Percentiles rank a stretch among this genome's conserved stretches.
phyloP scores from a whole-genome alignment of 1,140 invertebrate species.

The Heliconius hewitsoni region DNA sequence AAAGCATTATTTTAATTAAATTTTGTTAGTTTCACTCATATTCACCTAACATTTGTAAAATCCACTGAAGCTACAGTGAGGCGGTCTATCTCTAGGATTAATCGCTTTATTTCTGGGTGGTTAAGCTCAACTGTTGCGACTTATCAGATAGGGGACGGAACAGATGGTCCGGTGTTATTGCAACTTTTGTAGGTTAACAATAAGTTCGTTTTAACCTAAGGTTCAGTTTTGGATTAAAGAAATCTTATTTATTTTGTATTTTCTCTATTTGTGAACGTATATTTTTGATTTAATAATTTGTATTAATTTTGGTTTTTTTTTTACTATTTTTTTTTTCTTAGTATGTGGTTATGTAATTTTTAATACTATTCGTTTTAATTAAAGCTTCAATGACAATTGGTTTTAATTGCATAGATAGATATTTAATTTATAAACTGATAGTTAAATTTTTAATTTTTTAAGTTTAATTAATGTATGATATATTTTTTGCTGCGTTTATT shows the following conservation, averaged over 20 bases:
- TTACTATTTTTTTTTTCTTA: too few relatives aligned
- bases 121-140: conserved; percentile 37
- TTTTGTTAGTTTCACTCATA: background rate
- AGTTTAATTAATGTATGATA: too few relatives aligned
- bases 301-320: background rate
- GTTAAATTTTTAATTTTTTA: too few relatives aligned
- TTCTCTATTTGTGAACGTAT: too few relatives aligned
- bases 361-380: too few relatives aligned
- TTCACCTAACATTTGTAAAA: background rate
- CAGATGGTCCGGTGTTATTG: conserved; percentile 66
- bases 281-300: background rate
- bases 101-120: conserved; percentile 35
- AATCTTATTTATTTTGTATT: background rate
- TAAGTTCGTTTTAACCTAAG: conserved; percentile 35
- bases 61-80: background rate
- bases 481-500: too few relatives aligned
- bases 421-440: too few relatives aligned
- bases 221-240: background rate
- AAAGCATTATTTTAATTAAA: background rate
- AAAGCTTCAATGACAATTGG: too few relatives aligned
- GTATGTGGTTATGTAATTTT: too few relatives aligned
- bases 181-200: conserved; percentile 50
- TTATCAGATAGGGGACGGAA: conserved; percentile 47
- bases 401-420: too few relatives aligned
- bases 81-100: conserved; percentile 23